These are phyloP conservation scores for Drosophila heteroneura DNA, from an alignment of 2,888 invertebrate species.

Conservation along the genomic window DNA sequence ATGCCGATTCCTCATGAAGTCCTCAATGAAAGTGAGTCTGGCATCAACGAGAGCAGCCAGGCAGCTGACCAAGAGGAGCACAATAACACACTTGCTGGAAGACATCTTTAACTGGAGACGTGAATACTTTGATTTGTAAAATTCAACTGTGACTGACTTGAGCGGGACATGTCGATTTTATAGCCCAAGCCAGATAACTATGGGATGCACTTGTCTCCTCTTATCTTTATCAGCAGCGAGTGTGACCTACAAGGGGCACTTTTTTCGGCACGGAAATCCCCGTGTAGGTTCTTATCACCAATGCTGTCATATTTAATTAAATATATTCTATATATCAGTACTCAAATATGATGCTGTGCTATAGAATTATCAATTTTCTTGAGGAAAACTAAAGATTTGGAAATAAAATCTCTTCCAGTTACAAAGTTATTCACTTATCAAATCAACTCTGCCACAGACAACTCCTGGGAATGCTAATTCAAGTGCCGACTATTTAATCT, in stretches of 20 bases:
- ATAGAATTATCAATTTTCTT: background rate
- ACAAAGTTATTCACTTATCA: background rate
- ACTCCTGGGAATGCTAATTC: background rate
- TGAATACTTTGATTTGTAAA: slow-evolving; percentile 11
- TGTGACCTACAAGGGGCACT: slow-evolving; percentile 11
- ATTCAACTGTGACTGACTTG: slow-evolving; percentile 20
- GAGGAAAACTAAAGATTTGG: background rate
- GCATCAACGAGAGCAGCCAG: slow-evolving; percentile 30
- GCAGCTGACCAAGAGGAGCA: slow-evolving; percentile 46
- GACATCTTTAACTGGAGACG: slow-evolving; percentile 43
- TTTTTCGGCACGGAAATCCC: slow-evolving; percentile 14
- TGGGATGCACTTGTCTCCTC: background rate
- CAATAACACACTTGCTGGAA: slow-evolving; percentile 27
- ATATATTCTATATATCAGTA: background rate
- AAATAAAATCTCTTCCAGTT: background rate
- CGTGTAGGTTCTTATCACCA: slow-evolving; percentile 16
- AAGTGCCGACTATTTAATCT: slow-evolving; percentile 4
- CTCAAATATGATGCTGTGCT: background rate
- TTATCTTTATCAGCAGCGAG: background rate
- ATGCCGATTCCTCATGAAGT: too few relatives aligned
- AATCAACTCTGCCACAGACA: background rate
- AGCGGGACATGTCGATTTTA: slow-evolving; percentile 18
- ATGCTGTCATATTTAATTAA: background rate
- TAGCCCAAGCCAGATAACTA: slow-evolving; percentile 14
- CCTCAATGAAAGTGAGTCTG: too few relatives aligned